A percentile compares a stretch with the other conserved stretches of the same genome.
Evolutionary conservation across 2,888 invertebrate species (phyloP).

Genomic region (Pollenia amentaria): DNA sequence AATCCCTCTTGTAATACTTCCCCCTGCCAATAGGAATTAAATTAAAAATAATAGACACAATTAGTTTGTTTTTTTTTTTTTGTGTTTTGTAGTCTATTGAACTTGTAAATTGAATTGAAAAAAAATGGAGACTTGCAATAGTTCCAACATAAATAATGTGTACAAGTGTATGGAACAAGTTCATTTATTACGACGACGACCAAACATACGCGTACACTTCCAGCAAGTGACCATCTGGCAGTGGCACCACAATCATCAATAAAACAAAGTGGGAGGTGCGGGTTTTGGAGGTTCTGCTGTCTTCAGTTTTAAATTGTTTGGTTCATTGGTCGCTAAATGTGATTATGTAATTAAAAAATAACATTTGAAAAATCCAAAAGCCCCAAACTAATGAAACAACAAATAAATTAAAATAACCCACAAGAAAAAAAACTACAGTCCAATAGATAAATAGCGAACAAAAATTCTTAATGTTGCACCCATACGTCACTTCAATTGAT

Average conservation of each 20-base stretch:
- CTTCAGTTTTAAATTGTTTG: background rate
- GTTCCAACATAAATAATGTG: slow-evolving; percentile 16
- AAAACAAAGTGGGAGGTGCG: slow-evolving; percentile 36
- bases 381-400: slow-evolving; percentile 16
- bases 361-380: slow-evolving; percentile 19
- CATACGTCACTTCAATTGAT: slow-evolving; percentile 45
- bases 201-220: background rate
- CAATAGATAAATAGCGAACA: slow-evolving; percentile 22
- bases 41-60: slow-evolving; percentile 34
- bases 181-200: background rate
- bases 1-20: background rate
- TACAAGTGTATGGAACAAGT: background rate
- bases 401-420: background rate
- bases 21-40: slow-evolving; percentile 1
- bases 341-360: slow-evolving; percentile 55
- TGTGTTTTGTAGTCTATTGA: slow-evolving; percentile 63
- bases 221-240: slow-evolving; percentile 30
- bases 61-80: slow-evolving; percentile 9
- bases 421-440: background rate
- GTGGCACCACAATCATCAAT: slow-evolving; percentile 11
- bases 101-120: slow-evolving; percentile 63
- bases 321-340: slow-evolving; percentile 59
- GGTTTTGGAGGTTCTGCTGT: background rate
- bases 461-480: slow-evolving; percentile 62
- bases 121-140: slow-evolving; percentile 34